Evolutionary conservation across 2,797 vertebrate species (phyloP), one percentile per base, ranked within the genome.

Genomic region (Danio aesculapii): DNA sequence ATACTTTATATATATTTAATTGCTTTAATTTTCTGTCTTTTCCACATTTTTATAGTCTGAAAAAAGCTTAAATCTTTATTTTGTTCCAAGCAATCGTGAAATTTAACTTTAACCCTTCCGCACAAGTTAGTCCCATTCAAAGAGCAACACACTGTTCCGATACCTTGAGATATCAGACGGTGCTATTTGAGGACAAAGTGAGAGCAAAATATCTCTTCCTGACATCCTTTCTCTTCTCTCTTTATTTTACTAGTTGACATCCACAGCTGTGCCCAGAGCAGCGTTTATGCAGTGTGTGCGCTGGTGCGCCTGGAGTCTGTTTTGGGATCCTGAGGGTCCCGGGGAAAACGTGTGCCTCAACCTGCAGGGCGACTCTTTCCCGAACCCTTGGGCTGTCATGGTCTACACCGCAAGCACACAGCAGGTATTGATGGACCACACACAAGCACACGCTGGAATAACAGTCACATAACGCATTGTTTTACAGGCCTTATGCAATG

Each of bases 291-390:
- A 95, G 85, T 91, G 94, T 11, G 86, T 99, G 16, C 93, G 97
- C 69, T 99, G 98, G 98, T 96, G 95, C 0, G 84, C 91, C 21
- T 98, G 96, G 95, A 96, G 83, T 85, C 96, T 97, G 0, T 84
- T 83, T 19, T 89, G 21, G 0, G 91, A 90, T 0, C 6, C 87
- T 0, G 9, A 76, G 53, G 85, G 87, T 59, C 84, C 84, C 77
- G 84, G 78, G 2, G 89, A 90, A 0, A 91, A 92, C 0, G 92
- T 96, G 75, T 90, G 88, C 59, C 86, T 99, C 55, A 89, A 93
- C 21, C 89, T 99, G 85, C 93, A 89, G 10, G 97, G 96, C 0
- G 95, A 96, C 0, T 74, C 93, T 57, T 58, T 13, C 85, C 93
- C 88, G 6, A 95, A 94, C 86, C 97, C 97, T 52, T 87, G 89